Evolutionary conservation across 2,113 vertebrate species (phyloP).

Genomic region (Lonchura striata): DNA sequence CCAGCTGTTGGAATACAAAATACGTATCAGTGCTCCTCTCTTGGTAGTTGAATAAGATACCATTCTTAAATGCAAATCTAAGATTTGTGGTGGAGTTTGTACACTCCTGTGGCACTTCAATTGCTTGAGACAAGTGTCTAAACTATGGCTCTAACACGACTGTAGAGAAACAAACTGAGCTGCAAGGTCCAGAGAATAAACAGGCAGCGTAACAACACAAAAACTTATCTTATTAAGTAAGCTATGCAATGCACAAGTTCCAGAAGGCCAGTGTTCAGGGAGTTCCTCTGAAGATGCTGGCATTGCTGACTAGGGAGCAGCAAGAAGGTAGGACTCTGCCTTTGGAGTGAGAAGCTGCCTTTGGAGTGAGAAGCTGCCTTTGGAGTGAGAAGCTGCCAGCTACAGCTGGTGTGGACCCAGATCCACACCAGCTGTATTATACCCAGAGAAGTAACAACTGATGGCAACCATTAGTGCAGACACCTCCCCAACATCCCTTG

Average conservation of each 20-base stretch:
- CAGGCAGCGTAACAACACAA: not conserved
- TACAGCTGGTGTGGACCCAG: not conserved
- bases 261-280: not conserved
- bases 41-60: not conserved
- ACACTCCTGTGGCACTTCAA: not conserved
- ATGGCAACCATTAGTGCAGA: not conserved
- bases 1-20: not conserved
- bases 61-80: not conserved
- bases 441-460: not conserved
- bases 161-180: not conserved
- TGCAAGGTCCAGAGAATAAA: not conserved
- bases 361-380: not conserved
- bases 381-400: not conserved
- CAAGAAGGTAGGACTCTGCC: not conserved
- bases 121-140: not conserved
- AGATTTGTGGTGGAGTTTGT: not conserved
- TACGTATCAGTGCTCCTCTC: not conserved
- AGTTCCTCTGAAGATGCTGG: not conserved
- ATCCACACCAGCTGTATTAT: rapidly evolving
- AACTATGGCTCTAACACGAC: not conserved
- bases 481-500: not conserved
- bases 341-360: not conserved
- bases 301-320: not conserved
- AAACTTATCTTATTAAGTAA: not conserved
- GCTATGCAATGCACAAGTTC: not conserved